A percentile compares a stretch with the other conserved stretches of the same genome.
Evolutionary conservation across 2,113 vertebrate species (phyloP).

Genomic region (Xiphias gladius): DNA sequence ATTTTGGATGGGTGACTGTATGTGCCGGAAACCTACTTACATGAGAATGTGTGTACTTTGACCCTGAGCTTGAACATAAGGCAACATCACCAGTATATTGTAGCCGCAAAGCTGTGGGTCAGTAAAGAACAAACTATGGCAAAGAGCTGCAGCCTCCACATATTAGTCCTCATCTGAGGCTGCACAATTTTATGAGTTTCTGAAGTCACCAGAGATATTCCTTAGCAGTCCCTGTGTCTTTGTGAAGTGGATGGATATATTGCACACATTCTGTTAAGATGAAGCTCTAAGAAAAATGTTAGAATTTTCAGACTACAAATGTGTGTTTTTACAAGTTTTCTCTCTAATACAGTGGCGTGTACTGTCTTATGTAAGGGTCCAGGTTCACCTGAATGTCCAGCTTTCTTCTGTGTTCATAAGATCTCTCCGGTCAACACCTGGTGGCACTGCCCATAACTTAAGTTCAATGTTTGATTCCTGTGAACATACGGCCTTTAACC

Average conservation of each 20-base stretch:
- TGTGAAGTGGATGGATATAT: background rate
- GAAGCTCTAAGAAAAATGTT: background rate
- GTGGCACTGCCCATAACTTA: background rate
- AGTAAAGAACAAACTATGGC: background rate
- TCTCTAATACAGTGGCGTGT: background rate
- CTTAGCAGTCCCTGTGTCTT: background rate
- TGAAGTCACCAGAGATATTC: background rate
- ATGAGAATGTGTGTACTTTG: constrained; percentile 3
- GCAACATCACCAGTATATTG: background rate
- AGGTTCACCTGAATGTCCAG: background rate
- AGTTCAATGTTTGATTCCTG: background rate
- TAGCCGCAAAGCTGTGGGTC: background rate
- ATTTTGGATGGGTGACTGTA: background rate
- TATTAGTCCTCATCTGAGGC: background rate
- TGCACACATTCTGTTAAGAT: too few species aligned
- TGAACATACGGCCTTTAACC: background rate
- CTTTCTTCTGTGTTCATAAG: background rate
- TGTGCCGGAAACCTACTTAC: too few species aligned
- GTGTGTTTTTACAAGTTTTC: background rate
- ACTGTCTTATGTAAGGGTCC: background rate
- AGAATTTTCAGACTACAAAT: too few species aligned
- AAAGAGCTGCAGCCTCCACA: background rate
- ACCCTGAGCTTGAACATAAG: background rate
- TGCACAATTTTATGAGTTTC: background rate
- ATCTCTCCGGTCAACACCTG: background rate